A percentile compares a stretch with the other conserved stretches of the same genome.
These are phyloP conservation scores for Erebia epiphron DNA, from an alignment of 2,888 invertebrate genomes.

Conservation along the genomic window DNA sequence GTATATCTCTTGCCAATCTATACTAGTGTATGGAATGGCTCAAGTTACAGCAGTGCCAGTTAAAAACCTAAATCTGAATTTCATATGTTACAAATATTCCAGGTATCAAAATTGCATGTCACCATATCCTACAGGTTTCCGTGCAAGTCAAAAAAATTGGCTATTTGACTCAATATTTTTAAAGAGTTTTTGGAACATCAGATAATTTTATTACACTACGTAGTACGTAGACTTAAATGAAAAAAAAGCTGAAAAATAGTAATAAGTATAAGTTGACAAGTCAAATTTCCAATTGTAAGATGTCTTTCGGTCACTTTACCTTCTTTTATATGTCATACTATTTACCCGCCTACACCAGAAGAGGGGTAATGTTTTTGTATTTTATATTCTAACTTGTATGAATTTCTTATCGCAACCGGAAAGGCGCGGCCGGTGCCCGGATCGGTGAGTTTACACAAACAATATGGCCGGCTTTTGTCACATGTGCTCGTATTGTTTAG, in stretches of 20 bases:
- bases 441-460: constrained; percentile 83
- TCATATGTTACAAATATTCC: no score
- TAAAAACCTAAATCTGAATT: no score
- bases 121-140: background rate
- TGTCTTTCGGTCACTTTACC: no score
- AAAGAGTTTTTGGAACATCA: background rate
- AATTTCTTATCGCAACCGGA: constrained; percentile 40
- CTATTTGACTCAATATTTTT: background rate
- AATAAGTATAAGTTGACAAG: no score
- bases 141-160: background rate
- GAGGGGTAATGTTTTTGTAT: background rate
- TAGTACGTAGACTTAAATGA: no score
- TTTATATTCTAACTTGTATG: constrained; percentile 16
- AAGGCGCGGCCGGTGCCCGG: constrained; percentile 86
- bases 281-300: no score
- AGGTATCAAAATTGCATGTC: constrained; percentile 21
- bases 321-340: no score
- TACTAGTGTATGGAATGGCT: no score
- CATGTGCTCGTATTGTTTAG: constrained; percentile 50
- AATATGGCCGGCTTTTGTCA: constrained; percentile 48
- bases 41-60: no score
- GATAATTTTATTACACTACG: no score
- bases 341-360: background rate
- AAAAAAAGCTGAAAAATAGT: no score
- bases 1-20: no score